A percentile compares a stretch with the other conserved stretches of the same genome.
Conservation (phyloP, 2,797 vertebrate species). For the Botia kubotai region DNA sequence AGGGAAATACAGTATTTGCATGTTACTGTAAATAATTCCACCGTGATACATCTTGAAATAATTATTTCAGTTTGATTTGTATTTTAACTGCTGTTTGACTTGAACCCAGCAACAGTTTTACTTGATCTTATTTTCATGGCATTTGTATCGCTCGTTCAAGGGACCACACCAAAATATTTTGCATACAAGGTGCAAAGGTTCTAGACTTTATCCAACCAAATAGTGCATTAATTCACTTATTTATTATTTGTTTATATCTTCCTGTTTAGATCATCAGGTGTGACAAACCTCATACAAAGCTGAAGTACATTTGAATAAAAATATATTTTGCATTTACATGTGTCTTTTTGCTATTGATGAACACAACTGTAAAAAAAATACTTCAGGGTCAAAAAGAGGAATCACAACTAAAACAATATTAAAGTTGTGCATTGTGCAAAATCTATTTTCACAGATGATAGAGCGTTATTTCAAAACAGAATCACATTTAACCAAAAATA, state of each 20-base stretch:
- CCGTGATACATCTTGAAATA: slow-evolving; percentile 38
- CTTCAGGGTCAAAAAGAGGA: not conserved
- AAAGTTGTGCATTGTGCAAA: not conserved
- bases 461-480: not conserved
- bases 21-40: slow-evolving; percentile 69
- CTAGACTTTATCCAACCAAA: slow-evolving; percentile 23
- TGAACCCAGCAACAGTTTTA: slow-evolving; percentile 15
- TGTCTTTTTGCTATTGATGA: not conserved
- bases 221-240: slow-evolving; percentile 23
- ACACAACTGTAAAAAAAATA: not conserved
- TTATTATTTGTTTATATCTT: slow-evolving; percentile 42
- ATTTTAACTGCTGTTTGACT: slow-evolving; percentile 32
- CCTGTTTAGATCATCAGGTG: slow-evolving; percentile 1
- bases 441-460: not conserved
- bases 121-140: not conserved
- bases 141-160: slow-evolving; percentile 28
- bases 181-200: slow-evolving; percentile 16
- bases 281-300: slow-evolving; percentile 33
- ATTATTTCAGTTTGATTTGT: slow-evolving; percentile 29
- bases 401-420: not conserved
- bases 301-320: slow-evolving; percentile 48
- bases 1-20: slow-evolving; percentile 69
- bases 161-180: slow-evolving; percentile 48
- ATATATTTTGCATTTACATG: not conserved
- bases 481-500: slow-evolving; percentile 7